Evolutionary conservation across 1,140 invertebrate genomes (phyloP), one percentile per base, ranked within the genome.

Genomic region (Calephelis nemesis): DNA sequence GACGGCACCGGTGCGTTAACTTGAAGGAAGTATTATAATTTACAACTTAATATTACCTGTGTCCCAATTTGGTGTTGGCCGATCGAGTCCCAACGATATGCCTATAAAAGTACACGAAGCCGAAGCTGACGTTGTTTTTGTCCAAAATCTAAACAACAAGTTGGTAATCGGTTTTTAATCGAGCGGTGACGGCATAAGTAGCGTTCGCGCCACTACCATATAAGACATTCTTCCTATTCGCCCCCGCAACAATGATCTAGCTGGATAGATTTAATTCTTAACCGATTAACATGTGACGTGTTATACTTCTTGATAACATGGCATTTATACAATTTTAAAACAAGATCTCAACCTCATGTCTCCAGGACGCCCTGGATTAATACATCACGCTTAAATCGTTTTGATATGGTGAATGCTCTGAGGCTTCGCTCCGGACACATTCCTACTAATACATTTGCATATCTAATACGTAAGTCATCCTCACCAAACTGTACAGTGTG

Each of bases 191-290:
- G 88, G 73, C 75, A 79, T 68, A 58, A 65, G 54, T 67, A 72
- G 75, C 73, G 72, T 70, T 74, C 74, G 74, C 77, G 74, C 73
- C 69, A 70, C 71, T 78, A 63, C 88, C 88, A 75, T 91, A 88
- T 88, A 88, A 77, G 86, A 79, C 70, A 71, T 80, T 84, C 80
- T 89, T 85, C 84, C 85, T 87, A 86, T 74, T 87, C 86, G 85
- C 88, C 88, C 87, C 87, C 88, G 79, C 74, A 15, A 63, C 65
- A 66, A 47, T 67, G 68, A 72, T 70, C 69, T 75, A 75, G 78
- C 70, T 78, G 70, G 76, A 76, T 76, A 72, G 15, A 11, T 48
- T 71, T 71, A 62, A 63, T 45, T 45, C 62, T 15, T 47, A 4
- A 52, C n/a, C 13, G 50, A 52, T 15, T 52, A 52, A 15, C 50